phyloP scores from a whole-genome alignment of 2,113 vertebrate genomes.

The Rhagologus leucostigma region DNA sequence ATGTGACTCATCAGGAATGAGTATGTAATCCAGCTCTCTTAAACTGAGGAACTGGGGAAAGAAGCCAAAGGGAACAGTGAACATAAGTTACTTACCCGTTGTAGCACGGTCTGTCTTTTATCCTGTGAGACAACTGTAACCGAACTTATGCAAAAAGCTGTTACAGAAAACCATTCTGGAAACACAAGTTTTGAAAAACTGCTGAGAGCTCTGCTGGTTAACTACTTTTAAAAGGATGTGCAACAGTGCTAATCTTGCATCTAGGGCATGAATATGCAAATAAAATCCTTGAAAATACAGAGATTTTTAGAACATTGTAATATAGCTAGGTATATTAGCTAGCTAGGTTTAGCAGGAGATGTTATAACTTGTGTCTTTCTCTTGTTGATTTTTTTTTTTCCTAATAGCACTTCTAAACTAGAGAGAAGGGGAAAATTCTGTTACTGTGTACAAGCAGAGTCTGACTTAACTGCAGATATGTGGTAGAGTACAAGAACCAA shows the following conservation, averaged over 20 bases:
- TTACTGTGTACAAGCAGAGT: not conserved
- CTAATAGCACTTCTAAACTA: not conserved
- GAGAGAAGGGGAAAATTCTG: not conserved
- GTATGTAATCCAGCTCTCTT: not conserved
- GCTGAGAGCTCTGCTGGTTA: not conserved
- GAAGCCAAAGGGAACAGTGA: not conserved
- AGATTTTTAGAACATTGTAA: not conserved
- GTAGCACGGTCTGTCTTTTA: not conserved
- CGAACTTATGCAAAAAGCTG: not conserved
- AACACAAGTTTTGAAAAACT: not conserved
- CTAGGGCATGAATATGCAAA: not conserved
- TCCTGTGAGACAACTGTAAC: not conserved
- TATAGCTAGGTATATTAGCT: not conserved
- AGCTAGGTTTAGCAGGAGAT: not conserved
- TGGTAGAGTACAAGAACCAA: not conserved
- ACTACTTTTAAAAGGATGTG: not conserved
- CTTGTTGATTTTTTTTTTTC: not conserved
- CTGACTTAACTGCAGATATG: not conserved
- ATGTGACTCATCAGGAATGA: slow-evolving; percentile 6
- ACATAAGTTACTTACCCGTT: not conserved
- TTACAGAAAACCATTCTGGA: not conserved
- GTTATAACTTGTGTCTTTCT: not conserved
- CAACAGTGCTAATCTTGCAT: not conserved
- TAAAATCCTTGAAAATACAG: not conserved
- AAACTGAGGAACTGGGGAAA: not conserved